Base-by-base conservation (phyloP, 2,888 invertebrate species). In the Caenorhabditis plicata region DNA sequence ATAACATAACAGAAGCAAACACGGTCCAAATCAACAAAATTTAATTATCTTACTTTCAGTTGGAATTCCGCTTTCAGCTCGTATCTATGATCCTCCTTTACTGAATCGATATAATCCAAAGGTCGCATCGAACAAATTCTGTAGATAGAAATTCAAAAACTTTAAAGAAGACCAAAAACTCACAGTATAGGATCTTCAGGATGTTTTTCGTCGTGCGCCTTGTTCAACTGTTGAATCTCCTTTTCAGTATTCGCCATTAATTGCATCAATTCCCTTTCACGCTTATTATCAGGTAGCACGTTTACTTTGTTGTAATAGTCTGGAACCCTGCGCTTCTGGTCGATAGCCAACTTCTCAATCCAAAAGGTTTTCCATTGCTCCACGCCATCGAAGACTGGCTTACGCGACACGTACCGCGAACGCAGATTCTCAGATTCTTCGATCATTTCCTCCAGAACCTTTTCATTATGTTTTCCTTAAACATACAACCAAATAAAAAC, bases 301-400 rank as follows among this genome's bases (percentile, higher is more conserved):
- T 58, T 48, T 13, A 29, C 33, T 20, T 52, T 58, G n/a, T 58
- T 58, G 19, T 58, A 58, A 33, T 58, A 58, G 7, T 58, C 49
- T 26, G 58, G 52, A 31, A 45, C 44, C 8, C 39, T 48, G 13
- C 58, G 39, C 25, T 42, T 48, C 33, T 53, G 44, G 9, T 58
- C 58, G 19, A 58, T 58, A 2, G 27, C 52, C 31, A 58, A 22
- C 25, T 53, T 58, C 33, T 58, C 58, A 4, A 20, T 13, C 58
- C 58, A 58, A 13, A 27, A 44, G 7, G 17, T 19, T 25, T 48
- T 58, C 58, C 58, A 58, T 15, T 53, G 48, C 4, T 58, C 58
- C n/a, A 58, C 53, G 13, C 52, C 17, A 3, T 58, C 52, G 29
- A 43, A 52, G 11, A 58, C 48, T 1, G 26, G n/a, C 42, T 29